A percentile compares a stretch with the other conserved stretches of the same genome.
These are phyloP conservation scores for Candoia aspera DNA, from an alignment of 2,113 vertebrate species.

Conservation along the genomic window DNA sequence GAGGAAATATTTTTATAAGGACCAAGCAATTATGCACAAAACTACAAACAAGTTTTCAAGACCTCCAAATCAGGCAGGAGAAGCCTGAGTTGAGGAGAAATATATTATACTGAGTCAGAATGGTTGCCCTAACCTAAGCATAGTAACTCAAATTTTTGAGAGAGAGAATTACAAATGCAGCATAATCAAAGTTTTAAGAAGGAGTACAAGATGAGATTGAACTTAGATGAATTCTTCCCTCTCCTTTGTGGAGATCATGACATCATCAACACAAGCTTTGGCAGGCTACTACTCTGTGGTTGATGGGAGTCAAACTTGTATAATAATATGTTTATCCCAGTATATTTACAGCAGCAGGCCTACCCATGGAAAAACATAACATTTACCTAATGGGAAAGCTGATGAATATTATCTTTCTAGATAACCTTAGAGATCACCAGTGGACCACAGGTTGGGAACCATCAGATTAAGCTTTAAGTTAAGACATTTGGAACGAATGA, in stretches of 20 bases:
- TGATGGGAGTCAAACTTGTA: not conserved
- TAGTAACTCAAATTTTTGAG: too few relatives aligned
- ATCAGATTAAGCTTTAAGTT: not conserved
- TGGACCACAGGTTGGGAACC: not conserved
- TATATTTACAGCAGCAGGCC: not conserved
- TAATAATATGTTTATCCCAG: not conserved
- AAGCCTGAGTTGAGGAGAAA: not conserved
- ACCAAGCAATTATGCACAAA: not conserved
- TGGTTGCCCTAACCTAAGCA: too few relatives aligned
- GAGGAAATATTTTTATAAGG: not conserved
- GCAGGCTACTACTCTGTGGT: not conserved
- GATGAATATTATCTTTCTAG: not conserved
- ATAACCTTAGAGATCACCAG: not conserved
- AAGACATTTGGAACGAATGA: not conserved
- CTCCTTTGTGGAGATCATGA: not conserved
- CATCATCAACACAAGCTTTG: not conserved
- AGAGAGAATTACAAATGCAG: not conserved
- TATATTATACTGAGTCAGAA: too few relatives aligned
- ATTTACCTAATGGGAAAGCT: not conserved
- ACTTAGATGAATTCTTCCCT: not conserved
- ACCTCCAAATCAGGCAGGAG: not conserved
- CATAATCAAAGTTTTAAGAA: not conserved
- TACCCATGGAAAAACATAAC: not conserved
- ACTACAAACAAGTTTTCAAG: not conserved
- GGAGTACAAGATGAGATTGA: not conserved